Percentiles rank a stretch among this genome's conserved stretches.
Conservation (phyloP, 2,888 invertebrate species). For the Pedicia rivosa region DNA sequence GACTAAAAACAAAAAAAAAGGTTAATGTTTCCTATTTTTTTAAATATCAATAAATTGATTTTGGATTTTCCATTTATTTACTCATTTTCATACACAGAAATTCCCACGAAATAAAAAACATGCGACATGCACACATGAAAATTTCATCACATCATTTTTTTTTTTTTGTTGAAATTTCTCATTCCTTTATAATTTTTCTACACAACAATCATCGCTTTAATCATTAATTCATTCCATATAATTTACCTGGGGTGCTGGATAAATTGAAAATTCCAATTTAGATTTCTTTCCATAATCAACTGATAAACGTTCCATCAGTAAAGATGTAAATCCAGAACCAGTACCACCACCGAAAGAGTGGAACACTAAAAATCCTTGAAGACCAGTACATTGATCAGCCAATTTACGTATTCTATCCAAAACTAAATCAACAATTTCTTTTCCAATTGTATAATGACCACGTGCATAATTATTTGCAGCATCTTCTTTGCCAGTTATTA, state of each 20-base stretch:
- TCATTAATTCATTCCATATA: no score
- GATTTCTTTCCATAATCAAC: constrained; percentile 91
- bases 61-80: no score
- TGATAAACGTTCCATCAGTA: constrained; percentile 81
- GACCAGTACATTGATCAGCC: constrained; percentile 74
- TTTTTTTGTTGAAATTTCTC: no score
- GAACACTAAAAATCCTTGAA: constrained; percentile 80
- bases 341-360: constrained; percentile 86
- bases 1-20: no score
- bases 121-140: no score
- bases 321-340: constrained; percentile 83
- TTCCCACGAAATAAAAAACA: no score
- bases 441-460: constrained; percentile 88
- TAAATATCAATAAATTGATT: no score
- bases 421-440: constrained; percentile 74
- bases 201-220: no score
- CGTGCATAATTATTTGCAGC: constrained; percentile 89
- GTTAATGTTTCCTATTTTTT: no score
- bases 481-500: constrained; percentile 85
- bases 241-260: constrained; percentile 80
- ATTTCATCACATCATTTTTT: no score
- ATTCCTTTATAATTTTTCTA: no score
- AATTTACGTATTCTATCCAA: constrained; percentile 66
- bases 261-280: constrained; percentile 84
- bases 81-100: no score